Evolutionary conservation across 2,797 vertebrate genomes (phyloP).

Genomic region (Artibeus lituratus): DNA sequence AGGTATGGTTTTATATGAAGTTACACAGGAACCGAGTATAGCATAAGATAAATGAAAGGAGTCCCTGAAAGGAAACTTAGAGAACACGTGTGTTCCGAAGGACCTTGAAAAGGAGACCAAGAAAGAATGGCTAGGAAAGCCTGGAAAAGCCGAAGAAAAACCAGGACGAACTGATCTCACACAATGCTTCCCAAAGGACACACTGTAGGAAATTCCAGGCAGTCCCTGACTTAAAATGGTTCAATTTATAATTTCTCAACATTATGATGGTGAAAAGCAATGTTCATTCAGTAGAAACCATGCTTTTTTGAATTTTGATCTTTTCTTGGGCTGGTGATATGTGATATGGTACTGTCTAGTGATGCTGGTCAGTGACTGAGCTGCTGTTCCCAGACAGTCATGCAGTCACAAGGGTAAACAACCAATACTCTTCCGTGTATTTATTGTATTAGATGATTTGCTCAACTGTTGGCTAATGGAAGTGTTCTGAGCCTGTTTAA

Average conservation of each 20-base stretch:
- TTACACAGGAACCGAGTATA: neutral
- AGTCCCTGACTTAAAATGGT: neutral
- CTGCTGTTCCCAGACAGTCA: neutral
- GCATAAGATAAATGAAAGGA: neutral
- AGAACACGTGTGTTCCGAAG: neutral
- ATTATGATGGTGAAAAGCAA: neutral
- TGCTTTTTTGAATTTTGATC: neutral
- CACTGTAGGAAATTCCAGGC: neutral
- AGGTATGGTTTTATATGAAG: neutral
- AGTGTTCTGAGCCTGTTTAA: neutral
- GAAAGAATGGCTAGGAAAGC: neutral
- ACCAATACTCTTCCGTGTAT: too few relatives aligned
- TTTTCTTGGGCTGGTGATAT: neutral
- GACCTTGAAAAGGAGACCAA: neutral
- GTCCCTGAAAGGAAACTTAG: neutral
- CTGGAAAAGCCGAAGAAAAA: neutral
- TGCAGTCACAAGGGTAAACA: too few relatives aligned
- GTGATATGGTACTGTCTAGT: neutral
- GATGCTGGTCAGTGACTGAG: neutral
- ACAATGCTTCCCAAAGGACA: neutral
- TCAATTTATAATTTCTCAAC: neutral
- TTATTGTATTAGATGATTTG: too few relatives aligned
- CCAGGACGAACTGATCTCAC: neutral
- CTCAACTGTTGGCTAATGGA: too few relatives aligned
- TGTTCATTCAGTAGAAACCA: neutral